Evolutionary conservation across 2,113 vertebrate genomes (phyloP).

Genomic region (Siniperca chuatsi): DNA sequence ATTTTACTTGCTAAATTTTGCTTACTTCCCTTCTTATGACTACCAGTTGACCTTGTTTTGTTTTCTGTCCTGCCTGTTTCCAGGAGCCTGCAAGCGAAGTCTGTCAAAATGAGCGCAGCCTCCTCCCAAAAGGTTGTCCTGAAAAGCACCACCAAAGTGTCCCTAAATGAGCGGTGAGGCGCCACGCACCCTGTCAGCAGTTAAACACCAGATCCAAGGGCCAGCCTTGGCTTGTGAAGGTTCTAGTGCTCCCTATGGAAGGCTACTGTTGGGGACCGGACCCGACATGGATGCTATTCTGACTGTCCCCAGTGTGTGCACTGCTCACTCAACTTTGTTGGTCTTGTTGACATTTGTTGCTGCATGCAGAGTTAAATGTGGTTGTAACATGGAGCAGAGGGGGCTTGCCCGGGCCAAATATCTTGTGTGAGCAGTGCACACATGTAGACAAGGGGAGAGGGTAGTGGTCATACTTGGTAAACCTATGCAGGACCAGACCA

Average conservation of each 20-base stretch:
- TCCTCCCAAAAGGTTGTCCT: slow-evolving; percentile 98
- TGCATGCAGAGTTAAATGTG: not conserved
- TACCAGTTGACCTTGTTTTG: not conserved
- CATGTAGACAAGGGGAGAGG: slow-evolving; percentile 61
- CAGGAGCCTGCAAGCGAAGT: slow-evolving; percentile 61
- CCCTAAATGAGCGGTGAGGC: slow-evolving; percentile 99
- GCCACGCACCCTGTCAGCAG: slow-evolving; percentile 85
- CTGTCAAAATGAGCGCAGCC: slow-evolving; percentile 92
- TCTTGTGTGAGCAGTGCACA: slow-evolving; percentile 78
- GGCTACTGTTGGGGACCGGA: slow-evolving; percentile 72
- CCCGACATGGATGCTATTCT: slow-evolving; percentile 70
- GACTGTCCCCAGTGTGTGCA: slow-evolving; percentile 64
- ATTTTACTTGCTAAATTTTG: not conserved
- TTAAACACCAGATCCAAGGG: slow-evolving; percentile 76
- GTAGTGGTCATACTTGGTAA: slow-evolving; percentile 64
- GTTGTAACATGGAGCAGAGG: not conserved
- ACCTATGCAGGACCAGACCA: slow-evolving; percentile 54
- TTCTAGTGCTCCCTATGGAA: slow-evolving; percentile 69
- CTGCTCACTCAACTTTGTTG: slow-evolving; percentile 70
- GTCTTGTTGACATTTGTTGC: not conserved
- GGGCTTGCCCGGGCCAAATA: not conserved
- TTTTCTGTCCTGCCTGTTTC: slow-evolving; percentile 17
- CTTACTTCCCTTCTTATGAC: not conserved
- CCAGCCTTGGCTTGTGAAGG: slow-evolving; percentile 73
- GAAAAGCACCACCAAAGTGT: slow-evolving; percentile 99